phyloP scores from a whole-genome alignment of 2,888 invertebrate species.

The Ormyrus rosae region DNA sequence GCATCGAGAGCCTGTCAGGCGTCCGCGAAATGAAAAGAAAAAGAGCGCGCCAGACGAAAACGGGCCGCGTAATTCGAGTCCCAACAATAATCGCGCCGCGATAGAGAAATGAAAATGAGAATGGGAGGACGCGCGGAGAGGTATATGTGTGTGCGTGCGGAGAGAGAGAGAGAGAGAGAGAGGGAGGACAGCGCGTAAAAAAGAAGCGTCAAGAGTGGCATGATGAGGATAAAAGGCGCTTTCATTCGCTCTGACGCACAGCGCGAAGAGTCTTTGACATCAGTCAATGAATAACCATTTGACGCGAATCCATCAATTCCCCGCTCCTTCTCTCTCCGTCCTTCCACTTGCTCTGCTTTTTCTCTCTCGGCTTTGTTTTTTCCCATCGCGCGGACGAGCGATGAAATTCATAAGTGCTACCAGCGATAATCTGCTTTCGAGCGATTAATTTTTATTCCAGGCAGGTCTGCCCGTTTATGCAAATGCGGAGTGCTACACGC shows the following conservation, averaged over 20 bases:
- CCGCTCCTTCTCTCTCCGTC: constrained; percentile 9
- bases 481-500: too few relatives aligned
- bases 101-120: background rate
- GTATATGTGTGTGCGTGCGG: background rate
- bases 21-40: too few relatives aligned
- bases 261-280: constrained; percentile 34
- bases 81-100: constrained; percentile 32
- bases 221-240: constrained; percentile 56
- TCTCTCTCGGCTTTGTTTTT: constrained; percentile 22
- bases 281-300: constrained; percentile 54
- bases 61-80: constrained; percentile 27
- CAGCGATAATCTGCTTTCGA: constrained; percentile 4
- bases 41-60: too few relatives aligned
- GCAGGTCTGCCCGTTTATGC: too few relatives aligned
- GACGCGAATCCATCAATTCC: constrained; percentile 54
- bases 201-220: constrained; percentile 48
- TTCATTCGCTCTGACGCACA: constrained; percentile 43
- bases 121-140: background rate
- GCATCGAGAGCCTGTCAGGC: too few relatives aligned
- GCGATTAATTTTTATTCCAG: constrained; percentile 18
- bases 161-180: background rate
- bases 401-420: constrained; percentile 56
- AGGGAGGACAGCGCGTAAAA: constrained; percentile 17
- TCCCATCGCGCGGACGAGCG: constrained; percentile 20
- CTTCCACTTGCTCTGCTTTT: constrained; percentile 25